Evolutionary conservation across 2,113 vertebrate species (phyloP), one percentile per base, ranked within the genome.

Genomic region (Noctilio leporinus): DNA sequence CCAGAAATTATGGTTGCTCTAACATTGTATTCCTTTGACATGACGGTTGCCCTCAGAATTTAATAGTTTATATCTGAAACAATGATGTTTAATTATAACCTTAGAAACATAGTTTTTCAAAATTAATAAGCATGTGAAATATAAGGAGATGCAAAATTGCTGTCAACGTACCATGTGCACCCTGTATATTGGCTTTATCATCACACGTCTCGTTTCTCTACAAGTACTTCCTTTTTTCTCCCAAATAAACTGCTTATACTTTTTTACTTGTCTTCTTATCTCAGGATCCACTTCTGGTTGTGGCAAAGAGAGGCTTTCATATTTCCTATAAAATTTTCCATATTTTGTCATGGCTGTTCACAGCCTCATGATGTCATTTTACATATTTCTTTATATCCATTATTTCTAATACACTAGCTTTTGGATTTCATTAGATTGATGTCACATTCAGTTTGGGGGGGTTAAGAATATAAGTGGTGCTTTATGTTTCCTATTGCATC

Each of bases 401-500:
- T 81, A 22, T 93, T 88, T 88, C 28, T 30, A 93, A 1, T 82
- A 47, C 0, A 47, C 7, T 43, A 53, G 7, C 57, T 83, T 11
- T 87, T 78, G 55, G 55, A 19, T 16, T 94, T 86, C 65, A 35
- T 76, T 93, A 85, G 53, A 69, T 51, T 89, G 53, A 80, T 26
- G 16, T 89, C 16, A 89, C 28, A 28, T 95, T 78, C 16, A 26
- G 12, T 73, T 93, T 91, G 75, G 47, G 40, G 53, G 17, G 11
- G 26, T 83, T 70, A 91, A 47, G 75, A 76, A 78, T 82, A 33
- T 24, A 84, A 67, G 53, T 91, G 24, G 47, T 88, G 5, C 53
- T 87, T 82, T 93, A 26, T 92, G 24, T 88, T 94, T 95, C n/a
- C 49, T 94, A 2, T 89, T 87, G 17, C 35, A n/a, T 77, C 30